phyloP scores from a whole-genome alignment of 2,797 vertebrate species.

The Tarsius wallacei region DNA sequence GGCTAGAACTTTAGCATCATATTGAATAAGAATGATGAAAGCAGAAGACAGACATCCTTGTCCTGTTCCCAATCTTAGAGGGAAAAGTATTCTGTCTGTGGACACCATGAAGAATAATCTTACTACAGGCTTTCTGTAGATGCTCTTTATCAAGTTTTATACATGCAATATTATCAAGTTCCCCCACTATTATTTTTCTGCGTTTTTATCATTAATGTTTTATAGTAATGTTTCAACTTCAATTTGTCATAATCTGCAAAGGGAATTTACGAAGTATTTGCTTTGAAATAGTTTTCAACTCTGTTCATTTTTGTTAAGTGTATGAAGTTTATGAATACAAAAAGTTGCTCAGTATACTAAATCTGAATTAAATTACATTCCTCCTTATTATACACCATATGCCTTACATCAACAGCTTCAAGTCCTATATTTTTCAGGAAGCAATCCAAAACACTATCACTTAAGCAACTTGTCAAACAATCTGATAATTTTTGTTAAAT shows the following conservation, averaged over 20 bases:
- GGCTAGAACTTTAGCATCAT: background rate
- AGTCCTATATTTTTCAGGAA: slow-evolving; percentile 60
- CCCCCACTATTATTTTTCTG: slow-evolving; percentile 1
- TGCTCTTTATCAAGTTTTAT: slow-evolving; percentile 26
- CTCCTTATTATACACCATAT: slow-evolving; percentile 39
- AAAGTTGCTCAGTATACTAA: slow-evolving; percentile 57
- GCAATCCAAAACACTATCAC: slow-evolving; percentile 64
- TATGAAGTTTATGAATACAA: slow-evolving; percentile 35
- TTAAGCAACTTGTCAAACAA: slow-evolving; percentile 65
- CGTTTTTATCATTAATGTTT: slow-evolving; percentile 2
- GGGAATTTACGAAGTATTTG: slow-evolving; percentile 44
- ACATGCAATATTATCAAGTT: background rate
- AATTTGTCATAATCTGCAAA: slow-evolving; percentile 46
- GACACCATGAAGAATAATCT: background rate
- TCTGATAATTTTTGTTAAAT: slow-evolving; percentile 46
- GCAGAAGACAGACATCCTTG: background rate
- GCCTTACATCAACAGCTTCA: slow-evolving; percentile 56
- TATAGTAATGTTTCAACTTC: slow-evolving; percentile 52
- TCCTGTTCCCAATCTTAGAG: background rate
- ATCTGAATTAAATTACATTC: slow-evolving; percentile 38
- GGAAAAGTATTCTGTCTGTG: background rate
- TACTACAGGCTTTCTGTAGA: background rate
- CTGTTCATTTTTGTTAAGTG: slow-evolving; percentile 47
- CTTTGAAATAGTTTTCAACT: slow-evolving; percentile 74
- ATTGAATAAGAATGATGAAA: slow-evolving; percentile 15